Conservation (phyloP, 2,888 invertebrate genomes). For the Xestia rhomboidea region DNA sequence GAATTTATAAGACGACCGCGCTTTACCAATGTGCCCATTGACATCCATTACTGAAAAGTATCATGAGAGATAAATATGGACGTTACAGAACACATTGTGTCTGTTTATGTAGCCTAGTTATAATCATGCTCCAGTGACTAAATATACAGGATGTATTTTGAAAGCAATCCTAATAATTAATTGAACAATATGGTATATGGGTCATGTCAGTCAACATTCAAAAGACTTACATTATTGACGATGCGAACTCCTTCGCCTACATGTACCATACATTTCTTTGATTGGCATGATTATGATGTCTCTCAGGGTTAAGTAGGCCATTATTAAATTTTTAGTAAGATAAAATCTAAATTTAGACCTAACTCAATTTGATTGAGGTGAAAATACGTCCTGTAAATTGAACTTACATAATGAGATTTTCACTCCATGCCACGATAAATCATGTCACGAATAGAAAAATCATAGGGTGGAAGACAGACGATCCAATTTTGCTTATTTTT, state of each 20-base stretch:
- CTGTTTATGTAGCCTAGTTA: constrained; percentile 19
- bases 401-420: constrained; percentile 9
- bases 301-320: background rate
- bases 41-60: constrained; percentile 28
- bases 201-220: background rate
- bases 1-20: constrained; percentile 6
- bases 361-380: background rate
- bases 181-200: background rate
- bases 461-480: constrained; percentile 15
- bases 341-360: background rate
- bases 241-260: background rate
- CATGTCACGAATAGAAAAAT: constrained; percentile 9
- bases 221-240: background rate
- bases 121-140: background rate
- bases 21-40: constrained; percentile 39
- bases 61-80: constrained; percentile 17
- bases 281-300: background rate
- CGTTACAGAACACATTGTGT: constrained; percentile 26
- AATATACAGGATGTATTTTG: constrained; percentile 45
- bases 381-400: constrained; percentile 31
- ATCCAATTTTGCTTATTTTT: constrained; percentile 43
- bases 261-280: background rate
- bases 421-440: constrained; percentile 3
- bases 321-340: background rate
- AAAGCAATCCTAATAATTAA: constrained; percentile 1